Evolutionary conservation across 2,888 invertebrate species (phyloP), one percentile per base, ranked within the genome.

Genomic region (Drosophila setosimentum): DNA sequence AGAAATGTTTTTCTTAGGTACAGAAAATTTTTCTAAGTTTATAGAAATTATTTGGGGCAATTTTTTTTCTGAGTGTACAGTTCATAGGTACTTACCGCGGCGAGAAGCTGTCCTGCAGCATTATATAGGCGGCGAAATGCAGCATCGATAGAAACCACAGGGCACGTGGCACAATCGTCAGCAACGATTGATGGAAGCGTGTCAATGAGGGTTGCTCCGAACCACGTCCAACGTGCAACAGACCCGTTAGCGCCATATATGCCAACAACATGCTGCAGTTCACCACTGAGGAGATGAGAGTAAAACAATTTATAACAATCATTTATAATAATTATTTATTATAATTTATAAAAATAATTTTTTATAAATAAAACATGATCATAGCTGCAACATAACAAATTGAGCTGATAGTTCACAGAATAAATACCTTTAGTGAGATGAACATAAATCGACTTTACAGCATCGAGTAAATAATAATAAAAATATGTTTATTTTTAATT

Each of bases 111-210:
- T 89, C 93, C 93, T 95, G 95, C 73, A 95, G 93, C 89, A 95
- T 95, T 78, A 96, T 93, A 90, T 95, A 95, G 65, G 94, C 93
- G 59, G 95, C 93, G 72, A 96, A 92, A 91, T 96, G 96, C 33
- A 94, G 81, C 94, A 95, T 78, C 94, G 95, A 61, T 94, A 92
- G 81, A 94, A 94, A 94, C 96, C 92, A 92, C 48, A 91, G 57
- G 0, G 86, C 77, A 37, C 88, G 74, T 16, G 91, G 91, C 13
- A 89, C 74, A 57, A 87, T 57, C 27, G 75, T 73, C 54, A 89
- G 55, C 30, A 89, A 51, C 35, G 81, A 71, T 32, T 81, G 77
- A 54, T 83, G 87, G 18, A 89, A 83, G 7, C 83, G 72, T 21
- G 68, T 60, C 11, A 89, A 13, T 0, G 87, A 24, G 0, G 83